Evolutionary conservation across 2,113 vertebrate genomes (phyloP).

Genomic region (Paraplagusia blochii): DNA sequence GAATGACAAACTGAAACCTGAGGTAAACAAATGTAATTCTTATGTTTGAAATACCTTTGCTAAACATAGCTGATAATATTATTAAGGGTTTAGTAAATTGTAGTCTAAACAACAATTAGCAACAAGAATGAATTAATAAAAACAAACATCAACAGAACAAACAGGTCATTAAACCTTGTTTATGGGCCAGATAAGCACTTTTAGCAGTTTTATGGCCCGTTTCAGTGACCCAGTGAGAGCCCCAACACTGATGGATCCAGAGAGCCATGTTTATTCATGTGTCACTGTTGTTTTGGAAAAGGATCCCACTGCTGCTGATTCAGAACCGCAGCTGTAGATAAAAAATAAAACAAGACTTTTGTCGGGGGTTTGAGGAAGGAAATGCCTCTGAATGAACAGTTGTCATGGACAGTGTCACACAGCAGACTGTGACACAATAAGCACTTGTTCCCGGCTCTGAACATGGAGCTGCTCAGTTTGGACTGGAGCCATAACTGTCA

Average conservation of each 20-base stretch:
- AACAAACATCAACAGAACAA: too few species aligned
- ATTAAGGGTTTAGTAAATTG: too few species aligned
- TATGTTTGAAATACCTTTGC: too few species aligned
- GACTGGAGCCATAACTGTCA: conserved; percentile 35
- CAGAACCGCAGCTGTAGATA: not conserved
- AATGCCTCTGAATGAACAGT: conserved; percentile 43
- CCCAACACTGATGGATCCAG: too few species aligned
- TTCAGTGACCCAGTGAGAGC: too few species aligned
- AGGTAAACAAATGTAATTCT: too few species aligned
- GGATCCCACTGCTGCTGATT: not conserved
- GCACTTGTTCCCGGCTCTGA: conserved; percentile 58
- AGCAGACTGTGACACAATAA: conserved; percentile 61
- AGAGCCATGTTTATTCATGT: not conserved
- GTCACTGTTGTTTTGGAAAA: too few species aligned
- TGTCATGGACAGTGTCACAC: conserved; percentile 47
- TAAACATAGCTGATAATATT: too few species aligned
- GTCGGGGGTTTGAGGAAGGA: conserved; percentile 39
- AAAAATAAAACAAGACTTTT: not conserved
- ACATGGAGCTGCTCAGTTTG: conserved; percentile 42
- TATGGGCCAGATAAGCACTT: not conserved
- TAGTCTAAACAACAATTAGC: too few species aligned
- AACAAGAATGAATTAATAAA: too few species aligned
- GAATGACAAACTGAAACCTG: too few species aligned
- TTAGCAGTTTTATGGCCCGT: conserved; percentile 14
- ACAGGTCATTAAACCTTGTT: too few species aligned